phyloP scores from a whole-genome alignment of 2,113 vertebrate species.

The Tapirus terrestris region DNA sequence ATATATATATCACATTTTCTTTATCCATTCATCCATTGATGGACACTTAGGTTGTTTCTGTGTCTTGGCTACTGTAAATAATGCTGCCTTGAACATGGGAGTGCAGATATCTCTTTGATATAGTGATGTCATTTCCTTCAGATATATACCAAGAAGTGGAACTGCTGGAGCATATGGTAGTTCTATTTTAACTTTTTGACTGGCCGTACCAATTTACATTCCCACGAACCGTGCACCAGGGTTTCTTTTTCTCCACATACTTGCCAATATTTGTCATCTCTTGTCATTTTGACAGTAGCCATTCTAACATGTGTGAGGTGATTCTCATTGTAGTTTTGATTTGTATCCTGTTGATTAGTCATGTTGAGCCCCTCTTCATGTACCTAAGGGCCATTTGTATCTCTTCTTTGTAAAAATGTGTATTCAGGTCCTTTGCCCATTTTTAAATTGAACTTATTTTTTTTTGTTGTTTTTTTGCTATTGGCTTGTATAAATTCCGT shows the following conservation, averaged over 20 bases:
- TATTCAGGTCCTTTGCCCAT: neutral
- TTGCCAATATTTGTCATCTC: neutral
- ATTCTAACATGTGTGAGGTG: neutral
- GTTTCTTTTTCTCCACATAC: neutral
- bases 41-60: neutral
- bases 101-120: neutral
- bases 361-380: neutral
- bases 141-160: neutral
- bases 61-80: neutral
- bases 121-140: neutral
- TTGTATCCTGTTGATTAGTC: neutral
- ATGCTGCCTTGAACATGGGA: neutral
- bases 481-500: neutral
- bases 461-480: no score
- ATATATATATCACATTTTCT: neutral
- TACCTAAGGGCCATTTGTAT: neutral
- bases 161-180: neutral
- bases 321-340: neutral
- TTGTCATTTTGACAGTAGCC: neutral
- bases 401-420: neutral
- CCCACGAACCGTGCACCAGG: neutral
- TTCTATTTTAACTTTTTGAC: neutral
- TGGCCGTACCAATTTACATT: neutral
- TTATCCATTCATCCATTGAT: neutral
- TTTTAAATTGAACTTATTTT: neutral